Base-by-base conservation (phyloP, 2,888 invertebrate genomes). In the Ochropacha duplaris region DNA sequence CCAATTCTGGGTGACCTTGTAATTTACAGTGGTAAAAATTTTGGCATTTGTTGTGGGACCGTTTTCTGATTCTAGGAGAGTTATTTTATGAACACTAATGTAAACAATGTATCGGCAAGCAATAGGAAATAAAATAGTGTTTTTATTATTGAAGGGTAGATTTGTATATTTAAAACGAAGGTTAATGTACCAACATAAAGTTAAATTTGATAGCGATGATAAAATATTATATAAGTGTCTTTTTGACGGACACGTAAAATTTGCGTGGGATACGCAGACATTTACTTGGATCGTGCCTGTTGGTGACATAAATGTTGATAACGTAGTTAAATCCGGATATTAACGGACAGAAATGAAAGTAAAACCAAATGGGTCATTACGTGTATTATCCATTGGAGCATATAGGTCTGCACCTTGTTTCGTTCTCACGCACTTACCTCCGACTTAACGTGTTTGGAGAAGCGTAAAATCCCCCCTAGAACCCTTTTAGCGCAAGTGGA, bases 281-380 rank as follows among this genome's bases (percentile, higher is more conserved):
- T 79, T 78, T 77, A 76, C 76, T 73, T 76, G 71, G 74, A 70
- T 72, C 73, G 70, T 72, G 78, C 72, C 81, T 82, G 83, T 68
- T 72, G 74, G 72, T 74, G 81, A 77, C 79, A 82, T 83, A 81
- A 83, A 83, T 80, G 81, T 84, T 83, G 81, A 84, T 81, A 81
- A 78, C 79, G 73, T 78, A 79, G 76, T 81, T 76, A 82, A 81
- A 81, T 75, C 71, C 72, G 73, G 78, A 76, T 82, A 77, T 83
- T 82, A 81, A 78, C 61, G 65, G 65, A 67, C 63, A 78, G 76
- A 78, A 80, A 81, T 80, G 75, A 79, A 81, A 82, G 78, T 80
- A 82, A 83, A 86, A 82, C 76, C 74, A 79, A 83, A 84, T 81
- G 79, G 83, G 78, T 81, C 79, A 83, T 85, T 86, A 83, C 69